These are phyloP conservation scores for Syngnathus rostellatus DNA, from an alignment of 2,797 vertebrate genomes.

Conservation along the genomic window DNA sequence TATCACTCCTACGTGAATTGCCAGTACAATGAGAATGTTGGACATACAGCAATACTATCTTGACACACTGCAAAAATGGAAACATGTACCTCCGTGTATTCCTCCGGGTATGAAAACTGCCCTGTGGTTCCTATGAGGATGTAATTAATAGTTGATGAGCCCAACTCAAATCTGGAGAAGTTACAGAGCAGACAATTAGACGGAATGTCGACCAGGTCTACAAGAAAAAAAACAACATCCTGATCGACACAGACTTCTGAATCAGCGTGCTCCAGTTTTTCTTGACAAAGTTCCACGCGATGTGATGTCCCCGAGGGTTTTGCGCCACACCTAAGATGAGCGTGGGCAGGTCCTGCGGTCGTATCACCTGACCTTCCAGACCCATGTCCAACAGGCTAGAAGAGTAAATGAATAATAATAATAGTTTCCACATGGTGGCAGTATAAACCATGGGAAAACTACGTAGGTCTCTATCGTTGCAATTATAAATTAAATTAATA, in stretches of 20 bases:
- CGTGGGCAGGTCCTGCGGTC: conserved; percentile 63
- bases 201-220: neutral
- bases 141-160: conserved; percentile 63
- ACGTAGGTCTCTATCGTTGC: no score
- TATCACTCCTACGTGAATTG: neutral
- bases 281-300: conserved; percentile 75
- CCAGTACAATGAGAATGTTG: neutral
- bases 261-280: conserved; percentile 70
- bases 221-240: neutral
- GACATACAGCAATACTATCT: neutral
- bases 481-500: no score
- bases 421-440: conserved; percentile 20
- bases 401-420: neutral
- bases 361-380: conserved; percentile 69
- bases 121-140: conserved; percentile 64
- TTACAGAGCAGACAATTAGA: conserved; percentile 9
- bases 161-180: conserved; percentile 68
- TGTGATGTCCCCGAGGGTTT: conserved; percentile 59
- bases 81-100: conserved; percentile 61
- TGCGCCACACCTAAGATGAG: conserved; percentile 63
- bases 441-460: conserved; percentile 14
- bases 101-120: conserved; percentile 70
- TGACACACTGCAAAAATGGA: neutral
- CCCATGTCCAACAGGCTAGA: conserved; percentile 66
- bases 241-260: conserved; percentile 60